Conservation (phyloP, 23 tunicate genomes). For the Botrylloides violaceus region DNA sequence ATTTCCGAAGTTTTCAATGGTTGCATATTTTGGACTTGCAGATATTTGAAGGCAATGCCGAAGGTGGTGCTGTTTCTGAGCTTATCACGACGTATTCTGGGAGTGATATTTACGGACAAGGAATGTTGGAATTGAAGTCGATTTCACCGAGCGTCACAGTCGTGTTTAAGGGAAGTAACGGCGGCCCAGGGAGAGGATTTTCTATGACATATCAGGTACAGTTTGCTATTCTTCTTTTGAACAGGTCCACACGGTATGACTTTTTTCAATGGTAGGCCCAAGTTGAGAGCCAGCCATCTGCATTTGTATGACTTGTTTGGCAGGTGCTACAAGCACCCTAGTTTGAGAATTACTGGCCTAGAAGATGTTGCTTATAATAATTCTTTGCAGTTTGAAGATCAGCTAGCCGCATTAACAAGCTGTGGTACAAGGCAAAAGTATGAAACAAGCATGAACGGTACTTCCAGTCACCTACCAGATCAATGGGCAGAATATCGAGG, state of each 20-base stretch:
- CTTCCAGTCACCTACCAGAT: background rate
- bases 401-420: background rate
- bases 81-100: conserved; percentile 15
- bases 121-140: background rate
- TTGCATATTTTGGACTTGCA: background rate
- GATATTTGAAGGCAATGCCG: conserved; percentile 17
- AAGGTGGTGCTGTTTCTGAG: conserved; percentile 2
- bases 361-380: too few relatives aligned
- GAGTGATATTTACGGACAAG: conserved; percentile 4
- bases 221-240: background rate
- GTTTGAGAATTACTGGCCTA: too few relatives aligned
- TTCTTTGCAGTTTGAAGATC: conserved; percentile 18
- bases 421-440: conserved; percentile 10
- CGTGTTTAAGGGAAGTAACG: conserved; percentile 1
- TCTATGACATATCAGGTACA: conserved; percentile 14
- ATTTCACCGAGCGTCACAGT: background rate
- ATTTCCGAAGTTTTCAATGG: too few relatives aligned
- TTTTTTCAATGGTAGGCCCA: too few relatives aligned
- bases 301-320: too few relatives aligned
- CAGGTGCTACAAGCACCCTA: too few relatives aligned
- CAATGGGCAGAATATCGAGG: conserved; percentile 3
- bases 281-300: too few relatives aligned
- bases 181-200: conserved; percentile 20
- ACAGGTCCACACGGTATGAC: too few relatives aligned
- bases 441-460: background rate